A percentile compares a stretch with the other conserved stretches of the same genome.
Evolutionary conservation across 2,113 vertebrate genomes (phyloP).

Genomic region (Pseudorectes ferrugineus): DNA sequence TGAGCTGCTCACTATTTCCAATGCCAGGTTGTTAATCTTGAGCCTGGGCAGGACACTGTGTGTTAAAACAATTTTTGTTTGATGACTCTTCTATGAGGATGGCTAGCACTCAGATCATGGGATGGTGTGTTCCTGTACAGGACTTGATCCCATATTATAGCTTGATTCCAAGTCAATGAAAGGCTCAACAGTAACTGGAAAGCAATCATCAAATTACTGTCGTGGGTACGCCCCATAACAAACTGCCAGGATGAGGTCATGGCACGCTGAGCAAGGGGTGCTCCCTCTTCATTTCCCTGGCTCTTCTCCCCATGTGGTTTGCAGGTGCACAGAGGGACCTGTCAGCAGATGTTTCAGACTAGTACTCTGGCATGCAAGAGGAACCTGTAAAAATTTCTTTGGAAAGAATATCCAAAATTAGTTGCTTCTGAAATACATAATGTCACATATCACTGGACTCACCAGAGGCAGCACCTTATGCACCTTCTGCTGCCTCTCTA

Average conservation of each 20-base stretch:
- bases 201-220: not conserved
- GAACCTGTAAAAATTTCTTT: not conserved
- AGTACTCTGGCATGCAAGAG: not conserved
- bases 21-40: not conserved
- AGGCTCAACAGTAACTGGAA: not conserved
- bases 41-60: not conserved
- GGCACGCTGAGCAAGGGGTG: not conserved
- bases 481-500: not conserved
- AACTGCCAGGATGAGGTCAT: not conserved
- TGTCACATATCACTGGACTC: not conserved
- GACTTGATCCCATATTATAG: not conserved
- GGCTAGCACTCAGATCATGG: not conserved
- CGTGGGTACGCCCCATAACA: rapidly evolving
- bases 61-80: not conserved
- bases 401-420: not conserved
- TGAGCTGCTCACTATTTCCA: not conserved
- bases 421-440: not conserved
- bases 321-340: not conserved
- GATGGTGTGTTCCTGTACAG: not conserved
- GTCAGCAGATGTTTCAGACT: not conserved
- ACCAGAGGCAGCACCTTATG: not conserved
- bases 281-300: not conserved
- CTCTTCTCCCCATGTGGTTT: not conserved
- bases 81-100: not conserved
- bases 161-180: not conserved